phyloP scores from a whole-genome alignment of 2,888 invertebrate species.

The Dryobota labecula region DNA sequence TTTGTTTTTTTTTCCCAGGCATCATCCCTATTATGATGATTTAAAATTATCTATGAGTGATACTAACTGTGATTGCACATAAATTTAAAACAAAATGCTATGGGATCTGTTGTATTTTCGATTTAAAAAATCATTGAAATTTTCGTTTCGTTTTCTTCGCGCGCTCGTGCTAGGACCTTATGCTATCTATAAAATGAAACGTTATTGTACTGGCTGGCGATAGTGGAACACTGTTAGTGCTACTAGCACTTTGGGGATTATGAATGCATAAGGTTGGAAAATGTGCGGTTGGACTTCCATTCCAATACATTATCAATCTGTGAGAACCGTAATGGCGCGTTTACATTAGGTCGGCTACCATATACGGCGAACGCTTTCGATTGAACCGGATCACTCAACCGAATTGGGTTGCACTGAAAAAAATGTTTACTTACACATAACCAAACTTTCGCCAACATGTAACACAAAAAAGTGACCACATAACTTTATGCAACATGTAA shows the following conservation, averaged over 20 bases:
- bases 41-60: no score
- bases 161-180: not conserved
- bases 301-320: slow-evolving; percentile 7
- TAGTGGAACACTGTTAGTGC: not conserved
- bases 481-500: no score
- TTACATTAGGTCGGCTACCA: no score
- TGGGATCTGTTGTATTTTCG: not conserved
- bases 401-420: no score
- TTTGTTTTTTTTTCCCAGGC: no score
- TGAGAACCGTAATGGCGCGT: no score
- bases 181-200: not conserved
- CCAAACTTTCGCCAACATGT: no score
- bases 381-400: no score
- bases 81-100: not conserved
- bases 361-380: no score
- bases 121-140: not conserved
- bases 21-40: no score
- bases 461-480: no score
- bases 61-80: not conserved
- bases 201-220: not conserved
- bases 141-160: not conserved
- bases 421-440: no score
- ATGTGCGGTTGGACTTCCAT: not conserved
- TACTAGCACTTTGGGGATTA: slow-evolving; percentile 2
- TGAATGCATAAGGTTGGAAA: slow-evolving; percentile 5